These are phyloP conservation scores for Tachuris rubrigastra DNA, from an alignment of 2,113 vertebrate species.

Conservation along the genomic window DNA sequence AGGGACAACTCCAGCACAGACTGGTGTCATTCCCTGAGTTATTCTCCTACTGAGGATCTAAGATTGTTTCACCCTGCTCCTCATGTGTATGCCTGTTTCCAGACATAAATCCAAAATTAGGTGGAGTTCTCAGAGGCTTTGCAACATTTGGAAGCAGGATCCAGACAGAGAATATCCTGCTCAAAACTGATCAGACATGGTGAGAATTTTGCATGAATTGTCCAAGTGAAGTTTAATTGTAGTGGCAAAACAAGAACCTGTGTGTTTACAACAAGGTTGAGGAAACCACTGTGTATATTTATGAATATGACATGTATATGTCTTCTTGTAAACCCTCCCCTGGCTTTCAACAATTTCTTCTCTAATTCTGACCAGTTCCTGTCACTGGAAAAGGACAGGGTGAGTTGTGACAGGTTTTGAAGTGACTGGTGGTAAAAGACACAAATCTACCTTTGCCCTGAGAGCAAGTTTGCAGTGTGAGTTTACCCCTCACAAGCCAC, in stretches of 20 bases:
- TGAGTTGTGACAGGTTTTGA: neutral
- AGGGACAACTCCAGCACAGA: too few relatives aligned
- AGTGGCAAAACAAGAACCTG: neutral
- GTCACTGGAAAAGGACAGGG: neutral
- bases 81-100: neutral
- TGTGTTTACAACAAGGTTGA: neutral
- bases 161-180: neutral
- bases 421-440: neutral
- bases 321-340: neutral
- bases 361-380: neutral
- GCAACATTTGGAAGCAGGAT: neutral
- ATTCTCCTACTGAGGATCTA: neutral
- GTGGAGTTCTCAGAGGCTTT: neutral
- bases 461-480: neutral
- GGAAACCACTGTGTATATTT: neutral
- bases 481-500: neutral
- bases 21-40: neutral
- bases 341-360: neutral
- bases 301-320: fast-evolving
- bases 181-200: neutral
- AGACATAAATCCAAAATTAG: neutral
- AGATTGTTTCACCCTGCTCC: neutral
- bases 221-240: neutral
- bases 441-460: neutral
- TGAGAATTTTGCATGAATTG: neutral